Conservation (phyloP, 2,888 invertebrate species). For the Lithophane leautieri region DNA sequence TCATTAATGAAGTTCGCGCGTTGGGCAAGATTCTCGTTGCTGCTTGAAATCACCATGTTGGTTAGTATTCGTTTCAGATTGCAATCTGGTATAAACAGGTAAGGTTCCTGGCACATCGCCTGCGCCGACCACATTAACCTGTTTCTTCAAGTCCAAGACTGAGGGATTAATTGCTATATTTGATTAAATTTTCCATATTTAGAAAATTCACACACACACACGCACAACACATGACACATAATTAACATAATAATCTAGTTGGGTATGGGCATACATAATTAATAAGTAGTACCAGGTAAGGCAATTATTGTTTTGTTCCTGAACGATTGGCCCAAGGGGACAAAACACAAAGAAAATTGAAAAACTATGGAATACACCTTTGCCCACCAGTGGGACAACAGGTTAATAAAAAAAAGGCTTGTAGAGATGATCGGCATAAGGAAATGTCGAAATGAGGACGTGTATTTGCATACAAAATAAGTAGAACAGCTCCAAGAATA, state of each 20-base stretch:
- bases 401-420: too few species aligned
- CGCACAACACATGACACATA: too few species aligned
- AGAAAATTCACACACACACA: not conserved
- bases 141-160: constrained; percentile 10
- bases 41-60: not conserved
- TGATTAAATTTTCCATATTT: constrained; percentile 2
- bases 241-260: not conserved
- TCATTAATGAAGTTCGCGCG: not conserved
- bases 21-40: not conserved
- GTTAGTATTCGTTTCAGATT: constrained; percentile 14
- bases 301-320: not conserved
- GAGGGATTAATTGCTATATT: constrained; percentile 19
- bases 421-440: not conserved
- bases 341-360: not conserved
- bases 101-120: constrained; percentile 23
- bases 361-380: not conserved
- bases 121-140: constrained; percentile 36
- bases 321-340: not conserved
- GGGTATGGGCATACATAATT: not conserved
- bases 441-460: not conserved
- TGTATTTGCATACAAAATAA: not conserved
- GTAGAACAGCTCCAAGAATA: not conserved
- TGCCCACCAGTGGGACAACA: too few species aligned
- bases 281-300: not conserved
- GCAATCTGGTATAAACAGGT: constrained; percentile 13